Conservation (phyloP, 2,888 invertebrate genomes). For the Euspilapteryx auroguttella region DNA sequence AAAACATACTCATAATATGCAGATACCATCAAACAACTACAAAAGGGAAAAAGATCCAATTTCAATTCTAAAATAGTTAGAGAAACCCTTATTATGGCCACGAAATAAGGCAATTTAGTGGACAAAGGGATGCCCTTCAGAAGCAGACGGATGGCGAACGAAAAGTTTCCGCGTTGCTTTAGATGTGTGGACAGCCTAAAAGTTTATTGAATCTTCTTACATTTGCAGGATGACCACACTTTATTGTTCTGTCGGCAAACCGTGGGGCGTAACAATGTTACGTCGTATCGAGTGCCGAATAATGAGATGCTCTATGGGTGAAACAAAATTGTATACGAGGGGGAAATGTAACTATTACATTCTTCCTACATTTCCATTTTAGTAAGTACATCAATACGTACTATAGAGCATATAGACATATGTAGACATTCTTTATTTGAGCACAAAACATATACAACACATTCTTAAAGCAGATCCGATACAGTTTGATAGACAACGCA, state of each 20-base stretch:
- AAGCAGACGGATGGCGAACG: conserved; percentile 40
- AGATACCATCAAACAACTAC: conserved; percentile 43
- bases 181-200: conserved; percentile 20
- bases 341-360: too few species aligned
- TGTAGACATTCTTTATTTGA: too few species aligned
- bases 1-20: too few species aligned
- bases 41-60: conserved; percentile 33
- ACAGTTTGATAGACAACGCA: too few species aligned
- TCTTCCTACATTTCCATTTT: too few species aligned
- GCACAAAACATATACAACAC: too few species aligned
- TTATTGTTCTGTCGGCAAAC: conserved; percentile 36
- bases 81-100: conserved; percentile 47
- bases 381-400: too few species aligned
- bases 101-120: conserved; percentile 52
- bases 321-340: too few species aligned
- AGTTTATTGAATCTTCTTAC: conserved; percentile 50
- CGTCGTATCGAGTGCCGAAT: too few species aligned
- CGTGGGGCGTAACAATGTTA: conserved; percentile 31
- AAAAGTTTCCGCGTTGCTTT: conserved; percentile 46
- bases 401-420: too few species aligned
- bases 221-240: conserved; percentile 41
- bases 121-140: conserved; percentile 46
- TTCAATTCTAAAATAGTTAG: conserved; percentile 44
- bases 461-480: too few species aligned
- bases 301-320: too few species aligned